phyloP scores from a whole-genome alignment of 1,140 invertebrate genomes.

The Heterodera carotae region DNA sequence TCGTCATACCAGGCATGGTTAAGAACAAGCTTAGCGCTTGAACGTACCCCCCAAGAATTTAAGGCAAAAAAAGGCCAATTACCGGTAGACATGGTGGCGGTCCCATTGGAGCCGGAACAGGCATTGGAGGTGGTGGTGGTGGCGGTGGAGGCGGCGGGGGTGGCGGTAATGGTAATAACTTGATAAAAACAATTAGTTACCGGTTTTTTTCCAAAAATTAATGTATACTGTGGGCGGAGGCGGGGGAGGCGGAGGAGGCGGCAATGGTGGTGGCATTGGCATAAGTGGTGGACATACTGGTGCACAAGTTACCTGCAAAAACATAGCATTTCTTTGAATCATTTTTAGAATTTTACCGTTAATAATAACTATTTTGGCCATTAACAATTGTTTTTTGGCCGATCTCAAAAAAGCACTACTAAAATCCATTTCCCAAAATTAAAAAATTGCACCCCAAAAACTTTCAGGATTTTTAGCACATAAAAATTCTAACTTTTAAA shows the following conservation, averaged over 20 bases:
- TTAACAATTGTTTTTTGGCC: too few species aligned
- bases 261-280: background rate
- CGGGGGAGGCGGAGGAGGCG: background rate
- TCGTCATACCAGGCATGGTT: too few species aligned
- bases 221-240: constrained; percentile 3
- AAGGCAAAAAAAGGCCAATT: background rate
- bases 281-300: constrained; percentile 8
- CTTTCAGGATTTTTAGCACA: too few species aligned
- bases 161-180: constrained; percentile 10
- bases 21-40: too few species aligned
- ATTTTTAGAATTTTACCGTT: background rate
- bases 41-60: too few species aligned
- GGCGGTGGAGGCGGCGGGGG: background rate
- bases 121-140: background rate
- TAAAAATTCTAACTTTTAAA: too few species aligned
- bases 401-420: too few species aligned
- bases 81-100: background rate
- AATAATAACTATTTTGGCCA: too few species aligned
- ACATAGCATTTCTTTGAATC: background rate
- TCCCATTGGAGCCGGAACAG: background rate
- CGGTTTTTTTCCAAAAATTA: background rate
- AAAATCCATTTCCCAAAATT: too few species aligned
- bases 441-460: too few species aligned
- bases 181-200: background rate
- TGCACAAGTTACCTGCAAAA: constrained; percentile 13